Percentiles rank a stretch among this genome's conserved stretches.
These are phyloP conservation scores for Polyergus mexicanus DNA, from an alignment of 1,140 invertebrate species.

Conservation along the genomic window DNA sequence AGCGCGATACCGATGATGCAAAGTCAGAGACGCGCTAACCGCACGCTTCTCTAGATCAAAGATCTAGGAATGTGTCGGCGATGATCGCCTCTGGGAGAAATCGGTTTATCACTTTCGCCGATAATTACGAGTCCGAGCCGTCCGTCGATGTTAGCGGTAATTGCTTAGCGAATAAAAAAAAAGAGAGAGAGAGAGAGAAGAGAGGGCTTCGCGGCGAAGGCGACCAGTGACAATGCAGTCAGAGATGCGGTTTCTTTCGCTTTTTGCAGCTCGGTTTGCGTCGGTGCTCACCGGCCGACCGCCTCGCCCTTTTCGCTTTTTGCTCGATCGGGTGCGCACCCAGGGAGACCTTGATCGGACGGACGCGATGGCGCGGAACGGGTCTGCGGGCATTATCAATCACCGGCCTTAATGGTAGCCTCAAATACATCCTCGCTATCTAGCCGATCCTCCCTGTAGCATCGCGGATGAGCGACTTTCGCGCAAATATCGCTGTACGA, in stretches of 20 bases:
- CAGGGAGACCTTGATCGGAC: conserved; percentile 79
- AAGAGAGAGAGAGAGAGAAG: not conserved
- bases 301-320: conserved; percentile 75
- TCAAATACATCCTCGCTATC: conserved; percentile 83
- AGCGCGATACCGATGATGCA: conserved; percentile 29
- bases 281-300: conserved; percentile 62
- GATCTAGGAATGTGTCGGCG: conserved; percentile 43
- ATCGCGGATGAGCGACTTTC: conserved; percentile 59
- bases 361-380: conserved; percentile 81
- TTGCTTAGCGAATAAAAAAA: conserved; percentile 65
- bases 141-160: conserved; percentile 79
- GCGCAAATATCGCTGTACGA: conserved; percentile 50
- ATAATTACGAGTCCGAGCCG: conserved; percentile 80
- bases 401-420: conserved; percentile 82
- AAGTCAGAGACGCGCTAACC: conserved; percentile 48
- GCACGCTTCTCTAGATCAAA: conserved; percentile 22
- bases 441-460: conserved; percentile 74
- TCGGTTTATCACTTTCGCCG: conserved; percentile 76
- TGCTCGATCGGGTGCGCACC: conserved; percentile 74
- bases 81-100: conserved; percentile 34
- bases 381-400: conserved; percentile 83
- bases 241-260: conserved; percentile 69
- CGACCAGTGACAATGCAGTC: conserved; percentile 76
- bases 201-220: conserved; percentile 46
- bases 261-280: conserved; percentile 72